Conservation (phyloP, 2,888 invertebrate genomes). For the Carpatolechia fugitivella region DNA sequence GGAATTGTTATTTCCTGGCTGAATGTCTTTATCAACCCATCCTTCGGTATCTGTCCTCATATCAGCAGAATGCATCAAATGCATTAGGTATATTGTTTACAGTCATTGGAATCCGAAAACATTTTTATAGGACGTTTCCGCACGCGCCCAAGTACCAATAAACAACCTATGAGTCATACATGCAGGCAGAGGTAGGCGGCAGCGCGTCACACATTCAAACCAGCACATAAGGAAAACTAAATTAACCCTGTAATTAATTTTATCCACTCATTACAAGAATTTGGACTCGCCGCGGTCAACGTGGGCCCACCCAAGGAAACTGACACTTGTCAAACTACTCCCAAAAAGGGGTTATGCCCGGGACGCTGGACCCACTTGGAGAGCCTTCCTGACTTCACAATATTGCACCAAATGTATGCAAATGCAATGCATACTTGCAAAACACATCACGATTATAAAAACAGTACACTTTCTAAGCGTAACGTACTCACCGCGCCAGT, state of each 20-base stretch:
- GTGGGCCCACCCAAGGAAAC: slow-evolving; percentile 74
- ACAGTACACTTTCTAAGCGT: slow-evolving; percentile 75
- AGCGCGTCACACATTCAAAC: slow-evolving; percentile 53
- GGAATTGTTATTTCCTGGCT: slow-evolving; percentile 42
- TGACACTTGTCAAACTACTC: slow-evolving; percentile 72
- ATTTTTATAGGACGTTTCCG: slow-evolving; percentile 64
- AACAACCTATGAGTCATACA: slow-evolving; percentile 69
- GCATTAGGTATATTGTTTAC: slow-evolving; percentile 51
- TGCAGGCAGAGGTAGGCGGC: slow-evolving; percentile 63
- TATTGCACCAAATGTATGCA: slow-evolving; percentile 27
- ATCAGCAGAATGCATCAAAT: slow-evolving; percentile 31
- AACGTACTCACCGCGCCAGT: slow-evolving; percentile 93
- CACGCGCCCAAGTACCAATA: slow-evolving; percentile 59
- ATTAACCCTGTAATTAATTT: slow-evolving; percentile 28
- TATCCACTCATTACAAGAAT: slow-evolving; percentile 22
- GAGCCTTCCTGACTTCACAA: slow-evolving; percentile 29
- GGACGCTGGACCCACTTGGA: slow-evolving; percentile 42
- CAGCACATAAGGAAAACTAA: slow-evolving; percentile 40
- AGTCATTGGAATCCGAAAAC: slow-evolving; percentile 59
- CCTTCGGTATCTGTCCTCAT: slow-evolving; percentile 13
- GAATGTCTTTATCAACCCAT: slow-evolving; percentile 27
- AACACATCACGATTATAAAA: slow-evolving; percentile 55
- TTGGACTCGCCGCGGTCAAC: slow-evolving; percentile 46
- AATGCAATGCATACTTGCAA: slow-evolving; percentile 36
- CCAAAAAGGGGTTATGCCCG: slow-evolving; percentile 63